A percentile compares a stretch with the other conserved stretches of the same genome.
Conservation (phyloP, 2,888 invertebrate genomes). For the Apamea epomidion region DNA sequence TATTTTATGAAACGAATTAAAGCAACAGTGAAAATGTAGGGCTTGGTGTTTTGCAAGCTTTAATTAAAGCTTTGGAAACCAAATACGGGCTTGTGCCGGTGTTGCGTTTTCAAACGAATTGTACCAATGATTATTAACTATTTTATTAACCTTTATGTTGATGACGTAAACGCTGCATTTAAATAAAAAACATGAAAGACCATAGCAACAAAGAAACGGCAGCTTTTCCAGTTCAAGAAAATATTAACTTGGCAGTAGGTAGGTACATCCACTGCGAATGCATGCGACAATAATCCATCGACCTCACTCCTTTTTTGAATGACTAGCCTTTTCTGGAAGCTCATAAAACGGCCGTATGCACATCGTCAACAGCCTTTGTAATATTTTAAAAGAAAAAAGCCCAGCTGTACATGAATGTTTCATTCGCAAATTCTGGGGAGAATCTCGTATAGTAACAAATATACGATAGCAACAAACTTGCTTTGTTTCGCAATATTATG, state of each 20-base stretch:
- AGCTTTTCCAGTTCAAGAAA: not conserved
- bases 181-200: not conserved
- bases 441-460: conserved; percentile 3
- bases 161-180: not conserved
- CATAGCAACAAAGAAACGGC: not conserved
- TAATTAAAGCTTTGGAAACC: not conserved
- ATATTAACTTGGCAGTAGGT: not conserved
- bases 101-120: not conserved
- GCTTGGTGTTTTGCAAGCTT: not conserved
- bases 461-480: conserved; percentile 14
- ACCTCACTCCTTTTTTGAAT: not conserved
- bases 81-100: not conserved
- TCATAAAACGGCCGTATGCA: conserved; percentile 4
- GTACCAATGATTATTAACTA: not conserved
- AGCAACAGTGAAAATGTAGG: not conserved
- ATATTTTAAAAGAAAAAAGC: not conserved
- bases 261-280: not conserved
- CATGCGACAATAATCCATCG: not conserved
- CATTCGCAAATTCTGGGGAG: not conserved
- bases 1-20: not conserved
- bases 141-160: not conserved
- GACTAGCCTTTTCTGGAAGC: not conserved
- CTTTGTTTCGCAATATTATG: conserved; percentile 13
- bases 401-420: not conserved
- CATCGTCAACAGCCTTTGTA: not conserved